Evolutionary conservation across 2,113 vertebrate genomes (phyloP), one percentile per base, ranked within the genome.

Genomic region (Corvus hawaiiensis): DNA sequence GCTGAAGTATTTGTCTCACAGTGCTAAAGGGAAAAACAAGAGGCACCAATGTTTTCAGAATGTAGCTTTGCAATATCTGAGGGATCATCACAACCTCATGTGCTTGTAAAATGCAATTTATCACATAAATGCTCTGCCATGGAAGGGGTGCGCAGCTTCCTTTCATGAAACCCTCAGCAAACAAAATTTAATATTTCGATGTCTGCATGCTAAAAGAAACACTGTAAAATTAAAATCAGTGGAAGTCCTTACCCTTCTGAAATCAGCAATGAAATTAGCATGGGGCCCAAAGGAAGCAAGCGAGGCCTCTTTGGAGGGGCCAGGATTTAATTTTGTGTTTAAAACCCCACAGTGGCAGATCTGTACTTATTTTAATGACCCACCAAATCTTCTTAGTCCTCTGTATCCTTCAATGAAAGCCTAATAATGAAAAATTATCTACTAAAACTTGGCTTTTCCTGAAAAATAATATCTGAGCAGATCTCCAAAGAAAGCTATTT

Each of bases 261-360:
- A 94, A 90, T 62, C 76, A 89, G 56, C 68, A 88, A 78, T 41
- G 39, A 82, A 96, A 95, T 63, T 78, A 81, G 49, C 21, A 83
- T 39, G 48, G 35, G 72, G 55, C 82, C 46, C 8, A 12, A 84
- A 94, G 93, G 80, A 90, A 93, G 72, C n/a, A 80, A 77, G 72
- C 30, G 74, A 77, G 64, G 76, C 58, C 61, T 41, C 28, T 81
- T 87, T n/a, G 16, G 17, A 88, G 44, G 48, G 44, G 43, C 23
- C 73, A 62, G 73, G 62, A 91, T 87, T 96, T 94, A 27, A 87
- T 41, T 55, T 84, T 71, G n/a, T 73, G 49, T 86, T 95, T 93
- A 78, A 93, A 96, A 90, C 21, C 49, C 61, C 78, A 67, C 51
- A 46, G 59, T 84, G 54, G 79, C 32, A 83, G 46, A 84, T 66